These are phyloP conservation scores for Empis livida DNA, from an alignment of 2,888 invertebrate genomes.

Conservation along the genomic window DNA sequence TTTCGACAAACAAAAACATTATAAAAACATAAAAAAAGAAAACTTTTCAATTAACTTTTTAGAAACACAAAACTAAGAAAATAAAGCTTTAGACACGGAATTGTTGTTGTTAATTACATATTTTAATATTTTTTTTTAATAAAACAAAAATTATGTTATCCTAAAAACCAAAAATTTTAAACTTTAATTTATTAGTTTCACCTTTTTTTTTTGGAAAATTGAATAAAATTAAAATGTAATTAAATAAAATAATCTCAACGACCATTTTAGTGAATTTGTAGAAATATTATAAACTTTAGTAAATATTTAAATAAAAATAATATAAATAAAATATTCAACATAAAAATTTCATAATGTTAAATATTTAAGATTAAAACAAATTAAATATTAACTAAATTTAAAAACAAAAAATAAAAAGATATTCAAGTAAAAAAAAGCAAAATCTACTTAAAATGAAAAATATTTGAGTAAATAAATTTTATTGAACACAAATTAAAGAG, in stretches of 20 bases:
- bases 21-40: too few relatives aligned
- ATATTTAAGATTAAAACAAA: background rate
- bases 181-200: too few relatives aligned
- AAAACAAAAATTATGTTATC: background rate
- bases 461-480: too few relatives aligned
- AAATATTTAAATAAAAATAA: constrained; percentile 3
- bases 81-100: constrained; percentile 9
- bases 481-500: too few relatives aligned
- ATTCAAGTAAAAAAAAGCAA: too few relatives aligned
- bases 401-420: too few relatives aligned
- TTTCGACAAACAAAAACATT: too few relatives aligned
- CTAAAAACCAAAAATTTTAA: background rate
- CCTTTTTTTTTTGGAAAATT: too few relatives aligned
- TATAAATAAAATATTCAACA: background rate
- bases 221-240: too few relatives aligned
- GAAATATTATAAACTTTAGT: background rate
- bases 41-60: background rate
- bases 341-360: background rate
- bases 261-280: constrained; percentile 4
- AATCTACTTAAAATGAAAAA: too few relatives aligned
- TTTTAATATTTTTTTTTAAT: constrained; percentile 1
- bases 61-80: background rate
- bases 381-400: background rate
- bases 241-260: background rate
- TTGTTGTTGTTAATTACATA: constrained; percentile 7